Evolutionary conservation across 2,797 vertebrate species (phyloP).

Genomic region (Sebastes nivosus): DNA sequence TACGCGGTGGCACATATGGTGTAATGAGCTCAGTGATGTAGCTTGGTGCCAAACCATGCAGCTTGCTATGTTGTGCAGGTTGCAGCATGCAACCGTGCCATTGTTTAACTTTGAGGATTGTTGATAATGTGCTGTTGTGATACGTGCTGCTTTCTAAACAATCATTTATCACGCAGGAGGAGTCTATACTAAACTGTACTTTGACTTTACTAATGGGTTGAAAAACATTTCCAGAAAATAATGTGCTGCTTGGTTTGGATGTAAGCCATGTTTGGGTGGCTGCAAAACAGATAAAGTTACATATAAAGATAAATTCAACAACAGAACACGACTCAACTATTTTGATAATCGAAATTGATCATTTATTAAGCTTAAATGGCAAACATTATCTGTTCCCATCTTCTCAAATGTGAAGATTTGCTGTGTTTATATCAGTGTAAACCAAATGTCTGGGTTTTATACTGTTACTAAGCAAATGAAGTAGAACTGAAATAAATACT

Average conservation of each 20-base stretch:
- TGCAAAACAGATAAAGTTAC: neutral
- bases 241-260: neutral
- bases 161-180: neutral
- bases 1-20: no score
- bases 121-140: constrained; percentile 10
- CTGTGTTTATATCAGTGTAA: neutral
- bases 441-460: neutral
- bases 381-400: neutral
- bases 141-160: neutral
- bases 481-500: neutral
- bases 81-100: neutral
- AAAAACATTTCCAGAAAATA: neutral
- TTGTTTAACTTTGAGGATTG: neutral
- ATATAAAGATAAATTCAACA: no score
- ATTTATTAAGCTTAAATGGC: neutral
- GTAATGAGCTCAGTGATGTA: no score
- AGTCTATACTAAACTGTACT: neutral
- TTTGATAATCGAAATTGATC: neutral
- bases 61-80: constrained; percentile 5
- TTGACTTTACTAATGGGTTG: no score
- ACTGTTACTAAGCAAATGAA: neutral
- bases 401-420: neutral
- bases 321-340: neutral
- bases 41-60: no score
- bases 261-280: neutral